phyloP scores from a whole-genome alignment of 2,797 vertebrate species.

The Leuciscus waleckii region DNA sequence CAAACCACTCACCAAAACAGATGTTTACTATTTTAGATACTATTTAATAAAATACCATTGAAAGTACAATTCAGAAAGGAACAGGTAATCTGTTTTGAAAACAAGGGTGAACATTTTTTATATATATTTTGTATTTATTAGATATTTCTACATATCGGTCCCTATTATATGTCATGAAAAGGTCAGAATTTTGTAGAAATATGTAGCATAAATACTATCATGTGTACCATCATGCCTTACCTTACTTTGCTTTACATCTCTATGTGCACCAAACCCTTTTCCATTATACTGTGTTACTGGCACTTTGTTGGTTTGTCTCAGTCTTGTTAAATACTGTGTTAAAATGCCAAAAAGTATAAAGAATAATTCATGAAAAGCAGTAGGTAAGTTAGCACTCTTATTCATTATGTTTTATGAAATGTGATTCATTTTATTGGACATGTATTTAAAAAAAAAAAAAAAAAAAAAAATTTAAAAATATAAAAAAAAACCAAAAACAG shows the following conservation, averaged over 20 bases:
- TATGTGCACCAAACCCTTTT: neutral
- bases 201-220: neutral
- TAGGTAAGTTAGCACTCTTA: constrained; percentile 1
- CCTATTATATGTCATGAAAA: neutral
- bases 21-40: neutral
- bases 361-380: neutral
- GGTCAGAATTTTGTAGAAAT: neutral
- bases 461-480: too few species aligned
- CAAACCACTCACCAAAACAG: constrained; percentile 30
- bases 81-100: neutral
- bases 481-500: neutral
- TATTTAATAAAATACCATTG: neutral
- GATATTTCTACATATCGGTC: neutral
- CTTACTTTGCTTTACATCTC: constrained; percentile 17
- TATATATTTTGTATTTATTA: neutral
- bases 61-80: neutral
- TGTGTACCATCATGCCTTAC: neutral
- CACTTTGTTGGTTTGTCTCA: constrained; percentile 28
- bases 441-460: neutral
- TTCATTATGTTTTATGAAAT: neutral
- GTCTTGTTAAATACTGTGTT: constrained; percentile 18
- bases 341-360: neutral
- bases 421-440: neutral
- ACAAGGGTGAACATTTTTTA: neutral
- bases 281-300: constrained; percentile 5